phyloP scores from a whole-genome alignment of 2,888 invertebrate species.

The Neocrepidodera transversa region DNA sequence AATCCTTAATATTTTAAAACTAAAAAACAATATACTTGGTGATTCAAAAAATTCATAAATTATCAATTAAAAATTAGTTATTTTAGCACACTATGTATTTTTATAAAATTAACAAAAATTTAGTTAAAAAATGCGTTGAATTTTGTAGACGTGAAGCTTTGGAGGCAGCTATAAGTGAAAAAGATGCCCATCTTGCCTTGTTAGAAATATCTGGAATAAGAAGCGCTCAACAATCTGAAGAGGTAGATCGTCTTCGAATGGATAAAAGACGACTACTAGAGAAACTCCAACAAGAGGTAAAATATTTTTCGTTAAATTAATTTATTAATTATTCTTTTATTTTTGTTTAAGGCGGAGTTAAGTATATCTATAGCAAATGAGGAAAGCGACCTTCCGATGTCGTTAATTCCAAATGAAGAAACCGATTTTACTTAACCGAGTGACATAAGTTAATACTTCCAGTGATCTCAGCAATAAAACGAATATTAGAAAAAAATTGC shows the following conservation, averaged over 20 bases:
- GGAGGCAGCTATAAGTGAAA: conserved; percentile 84
- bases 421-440: conserved; percentile 29
- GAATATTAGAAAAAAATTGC: conserved; percentile 3
- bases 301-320: neutral
- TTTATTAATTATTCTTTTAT: neutral
- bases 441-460: conserved; percentile 27
- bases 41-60: too few relatives aligned
- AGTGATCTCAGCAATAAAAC: conserved; percentile 53
- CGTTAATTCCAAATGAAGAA: conserved; percentile 42
- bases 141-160: conserved; percentile 89
- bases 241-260: conserved; percentile 71
- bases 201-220: conserved; percentile 78
- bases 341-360: conserved; percentile 55
- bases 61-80: too few relatives aligned
- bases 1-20: too few relatives aligned
- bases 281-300: conserved; percentile 74
- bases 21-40: too few relatives aligned
- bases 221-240: conserved; percentile 68
- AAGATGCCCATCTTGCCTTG: conserved; percentile 85
- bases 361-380: conserved; percentile 54
- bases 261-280: conserved; percentile 77
- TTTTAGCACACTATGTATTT: too few relatives aligned
- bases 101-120: too few relatives aligned
- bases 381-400: conserved; percentile 44
- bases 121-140: too few relatives aligned